Percentiles rank a stretch among this genome's conserved stretches.
Evolutionary conservation across 1,140 invertebrate species (phyloP).

Genomic region (Diabrotica virgifera): DNA sequence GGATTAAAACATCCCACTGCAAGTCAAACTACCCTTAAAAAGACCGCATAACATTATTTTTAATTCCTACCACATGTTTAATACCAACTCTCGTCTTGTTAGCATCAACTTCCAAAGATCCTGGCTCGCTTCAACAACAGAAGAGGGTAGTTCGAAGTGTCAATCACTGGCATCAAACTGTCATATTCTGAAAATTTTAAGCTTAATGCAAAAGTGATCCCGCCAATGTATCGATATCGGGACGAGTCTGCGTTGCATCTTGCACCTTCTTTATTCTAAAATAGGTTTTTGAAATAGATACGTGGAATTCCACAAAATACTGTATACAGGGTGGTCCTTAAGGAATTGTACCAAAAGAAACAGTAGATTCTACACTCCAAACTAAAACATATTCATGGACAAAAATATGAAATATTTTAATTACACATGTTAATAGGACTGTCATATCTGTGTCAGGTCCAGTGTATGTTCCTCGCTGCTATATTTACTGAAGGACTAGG

Average conservation of each 20-base stretch:
- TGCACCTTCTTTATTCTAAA: neutral
- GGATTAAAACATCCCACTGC: too few relatives aligned
- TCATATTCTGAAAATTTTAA: conserved; percentile 5
- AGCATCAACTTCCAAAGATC: neutral
- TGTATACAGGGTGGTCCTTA: too few relatives aligned
- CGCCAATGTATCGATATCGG: neutral
- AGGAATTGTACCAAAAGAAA: too few relatives aligned
- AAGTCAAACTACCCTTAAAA: neutral
- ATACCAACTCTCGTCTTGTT: neutral
- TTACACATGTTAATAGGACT: too few relatives aligned
- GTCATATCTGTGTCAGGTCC: too few relatives aligned
- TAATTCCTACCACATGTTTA: neutral
- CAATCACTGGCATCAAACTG: conserved; percentile 23
- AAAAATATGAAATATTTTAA: too few relatives aligned
- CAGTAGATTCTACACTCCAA: too few relatives aligned
- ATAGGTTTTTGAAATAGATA: neutral
- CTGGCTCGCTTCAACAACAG: neutral
- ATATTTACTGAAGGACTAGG: too few relatives aligned
- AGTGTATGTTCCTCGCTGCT: too few relatives aligned
- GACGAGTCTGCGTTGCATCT: neutral
- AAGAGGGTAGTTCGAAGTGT: conserved; percentile 16
- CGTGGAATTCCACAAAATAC: too few relatives aligned
- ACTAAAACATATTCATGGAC: too few relatives aligned
- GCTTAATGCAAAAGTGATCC: neutral
- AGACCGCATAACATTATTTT: neutral